Conservation (phyloP, 2,113 vertebrate species). For the Pavo muticus region DNA sequence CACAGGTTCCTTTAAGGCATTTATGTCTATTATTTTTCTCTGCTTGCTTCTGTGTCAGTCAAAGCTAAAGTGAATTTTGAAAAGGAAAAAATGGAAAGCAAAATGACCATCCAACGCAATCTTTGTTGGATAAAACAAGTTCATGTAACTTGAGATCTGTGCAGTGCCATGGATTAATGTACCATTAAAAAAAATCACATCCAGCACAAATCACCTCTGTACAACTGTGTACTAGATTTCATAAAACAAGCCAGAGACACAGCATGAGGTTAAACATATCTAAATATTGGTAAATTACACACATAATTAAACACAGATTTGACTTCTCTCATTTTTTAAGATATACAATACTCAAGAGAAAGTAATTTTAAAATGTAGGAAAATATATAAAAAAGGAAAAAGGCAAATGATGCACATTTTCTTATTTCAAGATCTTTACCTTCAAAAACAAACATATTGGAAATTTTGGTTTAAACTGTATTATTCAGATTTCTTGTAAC, state of each 20-base stretch:
- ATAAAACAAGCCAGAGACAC: slow-evolving; percentile 53
- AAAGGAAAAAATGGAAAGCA: background rate
- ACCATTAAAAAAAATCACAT: slow-evolving; percentile 40
- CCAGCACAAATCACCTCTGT: slow-evolving; percentile 63
- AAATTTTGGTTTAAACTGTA: background rate
- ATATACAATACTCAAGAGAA: slow-evolving; percentile 15
- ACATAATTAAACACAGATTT: slow-evolving; percentile 66
- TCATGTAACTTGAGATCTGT: background rate
- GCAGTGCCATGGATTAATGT: slow-evolving; percentile 2
- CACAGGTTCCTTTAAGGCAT: background rate
- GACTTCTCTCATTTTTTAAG: slow-evolving; percentile 54
- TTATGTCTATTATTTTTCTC: background rate
- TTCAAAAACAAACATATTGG: background rate
- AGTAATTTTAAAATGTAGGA: background rate
- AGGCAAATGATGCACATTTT: background rate
- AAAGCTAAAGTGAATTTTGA: background rate
- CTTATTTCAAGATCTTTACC: background rate
- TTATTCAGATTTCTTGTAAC: background rate
- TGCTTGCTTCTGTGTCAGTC: background rate
- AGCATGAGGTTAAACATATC: slow-evolving; percentile 64
- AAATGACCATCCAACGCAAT: background rate
- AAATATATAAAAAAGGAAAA: background rate
- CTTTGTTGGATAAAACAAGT: background rate
- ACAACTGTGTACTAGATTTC: slow-evolving; percentile 17
- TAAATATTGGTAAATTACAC: slow-evolving; percentile 70